Evolutionary conservation across 2,797 vertebrate species (phyloP).

Genomic region (Balearica regulorum): DNA sequence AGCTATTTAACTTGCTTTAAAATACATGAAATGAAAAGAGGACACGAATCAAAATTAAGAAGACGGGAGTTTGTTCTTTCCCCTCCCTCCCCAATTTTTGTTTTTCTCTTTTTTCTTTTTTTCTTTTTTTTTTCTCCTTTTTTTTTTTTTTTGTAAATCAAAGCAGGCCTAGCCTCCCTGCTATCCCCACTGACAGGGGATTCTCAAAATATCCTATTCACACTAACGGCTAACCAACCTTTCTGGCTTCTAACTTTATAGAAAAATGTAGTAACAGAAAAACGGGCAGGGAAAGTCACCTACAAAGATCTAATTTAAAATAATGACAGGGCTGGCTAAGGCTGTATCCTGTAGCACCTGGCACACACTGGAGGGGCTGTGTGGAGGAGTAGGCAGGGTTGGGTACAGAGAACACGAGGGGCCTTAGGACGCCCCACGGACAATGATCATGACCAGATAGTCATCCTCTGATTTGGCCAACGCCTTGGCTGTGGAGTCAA

Average conservation of each 20-base stretch:
- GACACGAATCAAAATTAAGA: slow-evolving; percentile 52
- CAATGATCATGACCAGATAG: slow-evolving; percentile 99
- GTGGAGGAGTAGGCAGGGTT: slow-evolving; percentile 68
- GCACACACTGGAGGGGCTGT: slow-evolving; percentile 75
- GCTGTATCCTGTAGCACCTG: slow-evolving; percentile 90
- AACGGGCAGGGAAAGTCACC: slow-evolving; percentile 44
- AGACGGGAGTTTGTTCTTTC: background rate
- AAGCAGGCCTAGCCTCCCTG: slow-evolving; percentile 62
- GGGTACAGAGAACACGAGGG: slow-evolving; percentile 71
- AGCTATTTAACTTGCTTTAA: slow-evolving; percentile 56
- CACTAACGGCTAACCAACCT: slow-evolving; percentile 59
- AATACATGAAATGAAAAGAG: slow-evolving; percentile 63
- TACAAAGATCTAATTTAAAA: slow-evolving; percentile 73
- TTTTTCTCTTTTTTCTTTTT: background rate
- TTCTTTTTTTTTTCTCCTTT: background rate
- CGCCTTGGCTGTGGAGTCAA: slow-evolving; percentile 97
- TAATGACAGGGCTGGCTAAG: slow-evolving; percentile 68
- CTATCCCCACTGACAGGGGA: slow-evolving; percentile 9
- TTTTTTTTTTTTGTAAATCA: slow-evolving; percentile 38
- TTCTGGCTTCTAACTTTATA: slow-evolving; percentile 69
- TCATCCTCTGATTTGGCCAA: slow-evolving; percentile 99
- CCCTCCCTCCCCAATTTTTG: background rate
- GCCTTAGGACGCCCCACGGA: slow-evolving; percentile 94
- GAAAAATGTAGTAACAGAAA: slow-evolving; percentile 62
- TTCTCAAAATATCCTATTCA: slow-evolving; percentile 52